Evolutionary conservation across 2,113 vertebrate species (phyloP).

Genomic region (Vulpes ferrilata): DNA sequence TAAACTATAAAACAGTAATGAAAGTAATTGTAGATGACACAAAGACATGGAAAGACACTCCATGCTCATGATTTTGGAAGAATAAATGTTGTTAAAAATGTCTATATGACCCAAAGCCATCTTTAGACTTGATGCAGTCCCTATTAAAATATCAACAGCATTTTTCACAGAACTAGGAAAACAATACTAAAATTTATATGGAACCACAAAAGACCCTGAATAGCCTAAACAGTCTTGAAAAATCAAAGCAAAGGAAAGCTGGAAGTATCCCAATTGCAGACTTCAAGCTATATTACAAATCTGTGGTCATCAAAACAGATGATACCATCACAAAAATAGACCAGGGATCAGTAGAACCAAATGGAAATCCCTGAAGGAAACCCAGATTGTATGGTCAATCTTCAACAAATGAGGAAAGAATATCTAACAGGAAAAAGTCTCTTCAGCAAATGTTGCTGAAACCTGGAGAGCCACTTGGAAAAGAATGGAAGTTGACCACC

Average conservation of each 20-base stretch:
- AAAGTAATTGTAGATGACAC: not conserved
- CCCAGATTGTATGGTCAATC: not conserved
- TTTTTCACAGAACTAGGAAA: not conserved
- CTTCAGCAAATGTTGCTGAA: not conserved
- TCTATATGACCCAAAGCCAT: not conserved
- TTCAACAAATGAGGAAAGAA: not conserved
- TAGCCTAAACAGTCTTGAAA: not conserved
- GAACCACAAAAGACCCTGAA: not conserved
- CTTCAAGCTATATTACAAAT: not conserved
- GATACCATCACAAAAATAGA: not conserved
- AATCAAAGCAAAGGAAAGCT: not conserved
- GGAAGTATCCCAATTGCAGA: not conserved
- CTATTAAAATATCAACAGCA: not conserved
- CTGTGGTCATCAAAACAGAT: not conserved
- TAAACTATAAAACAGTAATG: not conserved
- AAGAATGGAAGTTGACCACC: not conserved
- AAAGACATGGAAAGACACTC: not conserved
- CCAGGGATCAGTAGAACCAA: not conserved
- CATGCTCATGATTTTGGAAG: not conserved
- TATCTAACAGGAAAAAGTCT: not conserved
- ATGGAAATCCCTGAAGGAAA: not conserved
- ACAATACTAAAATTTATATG: not conserved
- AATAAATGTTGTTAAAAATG: not conserved
- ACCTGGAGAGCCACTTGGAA: not conserved
- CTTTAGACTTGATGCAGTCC: not conserved